These are phyloP conservation scores for Eretmocerus hayati DNA, from an alignment of 2,888 invertebrate genomes.

Conservation along the genomic window DNA sequence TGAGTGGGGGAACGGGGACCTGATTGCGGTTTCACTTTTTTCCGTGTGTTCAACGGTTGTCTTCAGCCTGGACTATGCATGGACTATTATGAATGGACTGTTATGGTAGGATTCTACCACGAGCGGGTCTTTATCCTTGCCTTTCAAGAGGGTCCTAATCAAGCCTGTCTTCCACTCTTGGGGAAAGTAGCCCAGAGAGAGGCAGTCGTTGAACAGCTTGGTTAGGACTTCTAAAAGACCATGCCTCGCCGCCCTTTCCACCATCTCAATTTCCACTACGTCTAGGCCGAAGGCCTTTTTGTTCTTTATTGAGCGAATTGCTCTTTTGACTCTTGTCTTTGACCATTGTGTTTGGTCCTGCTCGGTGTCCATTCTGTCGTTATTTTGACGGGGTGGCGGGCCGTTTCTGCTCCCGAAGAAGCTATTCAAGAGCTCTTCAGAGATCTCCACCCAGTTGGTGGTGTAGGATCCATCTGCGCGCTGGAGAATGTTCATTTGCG, in stretches of 20 bases:
- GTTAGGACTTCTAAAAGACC: not conserved
- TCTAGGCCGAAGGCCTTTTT: slow-evolving; percentile 8
- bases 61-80: no score
- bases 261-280: not conserved
- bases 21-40: no score
- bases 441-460: not conserved
- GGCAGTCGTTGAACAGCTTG: not conserved
- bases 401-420: not conserved
- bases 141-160: not conserved
- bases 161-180: not conserved
- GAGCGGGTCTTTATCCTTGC: not conserved
- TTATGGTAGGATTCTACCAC: slow-evolving; percentile 1
- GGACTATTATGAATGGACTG: no score
- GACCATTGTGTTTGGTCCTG: not conserved
- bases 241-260: not conserved
- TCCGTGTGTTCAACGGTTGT: no score
- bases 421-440: not conserved
- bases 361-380: not conserved
- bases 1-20: no score
- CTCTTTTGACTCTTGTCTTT: not conserved
- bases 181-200: not conserved
- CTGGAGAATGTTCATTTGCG: not conserved
- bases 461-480: not conserved
- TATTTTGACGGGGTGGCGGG: no score
- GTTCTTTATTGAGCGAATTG: not conserved